These are phyloP conservation scores for Platichthys stellatus DNA, from an alignment of 2,113 vertebrate genomes.

Conservation along the genomic window DNA sequence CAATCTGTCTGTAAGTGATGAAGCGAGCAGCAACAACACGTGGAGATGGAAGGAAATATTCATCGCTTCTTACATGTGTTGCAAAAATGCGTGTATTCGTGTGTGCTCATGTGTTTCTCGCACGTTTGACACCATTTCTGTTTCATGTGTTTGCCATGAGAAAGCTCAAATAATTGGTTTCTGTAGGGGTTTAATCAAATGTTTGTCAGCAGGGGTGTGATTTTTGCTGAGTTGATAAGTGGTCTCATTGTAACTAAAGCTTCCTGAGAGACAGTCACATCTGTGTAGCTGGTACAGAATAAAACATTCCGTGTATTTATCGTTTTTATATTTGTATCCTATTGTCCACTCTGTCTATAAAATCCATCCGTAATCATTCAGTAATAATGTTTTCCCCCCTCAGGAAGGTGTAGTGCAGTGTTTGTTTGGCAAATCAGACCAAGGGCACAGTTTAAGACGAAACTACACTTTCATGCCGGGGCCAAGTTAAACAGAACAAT, in stretches of 20 bases:
- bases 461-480: slow-evolving; percentile 42
- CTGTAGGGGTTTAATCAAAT: slow-evolving; percentile 8
- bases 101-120: no score
- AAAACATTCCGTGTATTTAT: background rate
- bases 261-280: background rate
- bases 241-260: background rate
- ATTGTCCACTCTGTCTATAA: background rate
- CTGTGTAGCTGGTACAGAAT: background rate
- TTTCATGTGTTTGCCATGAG: background rate
- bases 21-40: slow-evolving; percentile 4
- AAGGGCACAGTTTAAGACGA: slow-evolving; percentile 26
- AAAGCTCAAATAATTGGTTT: slow-evolving; percentile 23
- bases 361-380: background rate
- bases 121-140: background rate
- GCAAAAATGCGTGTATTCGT: no score
- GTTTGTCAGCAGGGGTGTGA: slow-evolving; percentile 10
- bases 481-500: slow-evolving; percentile 45
- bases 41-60: slow-evolving; percentile 5
- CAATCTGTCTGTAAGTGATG: slow-evolving; percentile 52
- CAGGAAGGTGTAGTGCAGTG: background rate
- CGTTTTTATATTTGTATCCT: background rate
- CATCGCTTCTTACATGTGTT: no score
- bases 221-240: background rate
- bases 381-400: slow-evolving; percentile 17
- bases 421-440: background rate